These are phyloP conservation scores for Tenthredo amoena DNA, from an alignment of 2,888 invertebrate species.

Conservation along the genomic window DNA sequence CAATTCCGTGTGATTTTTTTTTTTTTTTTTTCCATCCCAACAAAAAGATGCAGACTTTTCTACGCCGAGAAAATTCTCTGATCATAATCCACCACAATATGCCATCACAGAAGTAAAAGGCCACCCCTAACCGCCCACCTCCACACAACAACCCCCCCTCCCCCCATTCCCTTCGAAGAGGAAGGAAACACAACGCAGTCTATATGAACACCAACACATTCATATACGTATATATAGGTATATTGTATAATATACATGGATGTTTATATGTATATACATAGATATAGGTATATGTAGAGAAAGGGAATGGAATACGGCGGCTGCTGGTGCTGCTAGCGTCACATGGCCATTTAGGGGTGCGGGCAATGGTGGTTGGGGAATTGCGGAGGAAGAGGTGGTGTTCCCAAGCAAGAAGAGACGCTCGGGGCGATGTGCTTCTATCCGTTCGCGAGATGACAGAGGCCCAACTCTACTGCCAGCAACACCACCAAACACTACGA, in stretches of 20 bases:
- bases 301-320: conserved; percentile 66
- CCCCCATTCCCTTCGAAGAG: neutral
- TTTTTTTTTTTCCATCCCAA: neutral
- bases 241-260: neutral
- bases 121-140: conserved; percentile 21
- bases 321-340: conserved; percentile 66
- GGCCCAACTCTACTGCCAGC: conserved; percentile 42
- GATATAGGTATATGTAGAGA: conserved; percentile 3
- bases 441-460: conserved; percentile 52
- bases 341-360: conserved; percentile 66
- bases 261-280: conserved; percentile 15
- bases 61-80: neutral
- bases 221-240: neutral
- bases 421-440: conserved; percentile 61
- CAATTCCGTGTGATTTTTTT: conserved; percentile 8
- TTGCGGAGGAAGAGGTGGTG: conserved; percentile 51
- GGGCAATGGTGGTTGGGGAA: conserved; percentile 45
- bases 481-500: conserved; percentile 18
- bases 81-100: conserved; percentile 51
- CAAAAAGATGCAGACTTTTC: conserved; percentile 30
- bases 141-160: neutral
- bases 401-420: conserved; percentile 61
- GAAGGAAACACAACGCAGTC: conserved; percentile 35
- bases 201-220: neutral
- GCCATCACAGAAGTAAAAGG: conserved; percentile 49